These are phyloP conservation scores for Phenganax stokvisi DNA, from an alignment of 92 coral and sea anemone genomes.

Conservation along the genomic window DNA sequence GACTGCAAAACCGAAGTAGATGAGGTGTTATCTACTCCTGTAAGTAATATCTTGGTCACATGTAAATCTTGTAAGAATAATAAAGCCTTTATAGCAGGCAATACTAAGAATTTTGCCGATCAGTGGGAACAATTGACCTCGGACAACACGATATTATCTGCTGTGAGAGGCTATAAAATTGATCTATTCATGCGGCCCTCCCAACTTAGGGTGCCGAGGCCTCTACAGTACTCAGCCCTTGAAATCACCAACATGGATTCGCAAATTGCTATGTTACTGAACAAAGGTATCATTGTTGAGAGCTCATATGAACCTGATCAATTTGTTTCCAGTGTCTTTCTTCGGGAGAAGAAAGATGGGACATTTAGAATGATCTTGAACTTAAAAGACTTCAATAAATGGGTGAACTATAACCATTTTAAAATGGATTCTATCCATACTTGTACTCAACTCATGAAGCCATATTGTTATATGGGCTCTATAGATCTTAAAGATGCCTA, in stretches of 20 bases:
- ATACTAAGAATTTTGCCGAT: conserved; percentile 20
- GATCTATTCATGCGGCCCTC: background rate
- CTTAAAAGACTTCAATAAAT: conserved; percentile 12
- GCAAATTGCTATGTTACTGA: conserved; percentile 29
- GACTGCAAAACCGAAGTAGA: background rate
- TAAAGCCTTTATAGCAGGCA: conserved; percentile 36
- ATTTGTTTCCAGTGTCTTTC: conserved; percentile 1
- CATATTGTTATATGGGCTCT: conserved; percentile 13
- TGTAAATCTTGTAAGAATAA: background rate
- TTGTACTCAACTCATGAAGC: conserved; percentile 13
- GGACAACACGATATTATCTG: background rate
- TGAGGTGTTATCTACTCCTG: background rate
- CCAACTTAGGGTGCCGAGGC: background rate
- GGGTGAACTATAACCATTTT: conserved; percentile 1
- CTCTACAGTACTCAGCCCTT: background rate
- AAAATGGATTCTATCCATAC: conserved; percentile 43
- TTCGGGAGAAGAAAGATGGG: conserved; percentile 16
- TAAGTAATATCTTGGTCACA: background rate
- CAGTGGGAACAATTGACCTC: background rate
- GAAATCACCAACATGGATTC: background rate
- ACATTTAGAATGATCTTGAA: background rate
- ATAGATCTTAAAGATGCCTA: conserved; percentile 16
- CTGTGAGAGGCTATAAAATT: background rate
- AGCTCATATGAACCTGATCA: background rate
- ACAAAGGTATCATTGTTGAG: conserved; percentile 39